These are phyloP conservation scores for Aythya baeri DNA, from an alignment of 2,113 vertebrate species.

Conservation along the genomic window DNA sequence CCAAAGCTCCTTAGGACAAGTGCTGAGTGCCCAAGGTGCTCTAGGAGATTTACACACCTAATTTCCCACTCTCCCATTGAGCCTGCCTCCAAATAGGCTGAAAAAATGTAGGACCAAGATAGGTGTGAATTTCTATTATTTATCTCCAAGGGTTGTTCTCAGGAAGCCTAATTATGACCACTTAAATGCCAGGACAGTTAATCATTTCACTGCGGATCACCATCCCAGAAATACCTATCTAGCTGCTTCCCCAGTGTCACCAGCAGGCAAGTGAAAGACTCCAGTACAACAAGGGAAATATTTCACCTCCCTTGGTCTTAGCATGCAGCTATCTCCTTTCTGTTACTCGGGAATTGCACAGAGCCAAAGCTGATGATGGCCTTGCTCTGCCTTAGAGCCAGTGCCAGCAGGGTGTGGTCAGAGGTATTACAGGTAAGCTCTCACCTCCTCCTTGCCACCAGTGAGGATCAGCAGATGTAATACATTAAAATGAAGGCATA, in stretches of 20 bases:
- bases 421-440: background rate
- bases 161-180: slow-evolving; percentile 75
- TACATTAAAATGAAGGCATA: background rate
- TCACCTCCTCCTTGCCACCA: background rate
- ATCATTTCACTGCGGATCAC: slow-evolving; percentile 68
- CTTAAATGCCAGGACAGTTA: slow-evolving; percentile 75
- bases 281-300: accelerated
- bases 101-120: background rate
- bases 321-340: background rate
- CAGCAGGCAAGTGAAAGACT: background rate
- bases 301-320: background rate
- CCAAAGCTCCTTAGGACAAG: slow-evolving; percentile 6
- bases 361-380: background rate
- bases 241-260: background rate
- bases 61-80: background rate
- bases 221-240: slow-evolving; percentile 55
- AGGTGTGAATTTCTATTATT: slow-evolving; percentile 73
- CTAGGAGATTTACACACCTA: slow-evolving; percentile 43
- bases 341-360: no score
- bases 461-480: background rate
- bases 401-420: accelerated
- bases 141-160: slow-evolving; percentile 70
- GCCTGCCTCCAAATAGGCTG: slow-evolving; percentile 8
- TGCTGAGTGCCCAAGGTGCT: background rate
- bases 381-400: background rate